Evolutionary conservation across 2,797 vertebrate genomes (phyloP).

Genomic region (Dendrocincla tyrannina): DNA sequence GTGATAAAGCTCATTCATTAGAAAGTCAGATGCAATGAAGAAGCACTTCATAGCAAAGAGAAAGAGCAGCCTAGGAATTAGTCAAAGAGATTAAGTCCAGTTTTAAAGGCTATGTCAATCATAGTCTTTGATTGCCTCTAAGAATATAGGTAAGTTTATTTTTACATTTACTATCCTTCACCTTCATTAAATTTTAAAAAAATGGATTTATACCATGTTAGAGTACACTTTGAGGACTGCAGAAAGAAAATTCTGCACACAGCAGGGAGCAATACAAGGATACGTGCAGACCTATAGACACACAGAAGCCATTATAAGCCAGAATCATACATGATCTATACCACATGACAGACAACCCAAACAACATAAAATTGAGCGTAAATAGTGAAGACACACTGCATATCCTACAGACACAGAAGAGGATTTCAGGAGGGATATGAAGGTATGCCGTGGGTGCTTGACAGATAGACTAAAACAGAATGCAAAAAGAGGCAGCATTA

Average conservation of each 20-base stretch:
- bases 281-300: neutral
- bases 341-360: neutral
- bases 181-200: neutral
- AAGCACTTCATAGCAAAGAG: neutral
- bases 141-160: neutral
- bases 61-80: conserved; percentile 1
- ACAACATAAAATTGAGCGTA: neutral
- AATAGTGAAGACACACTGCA: neutral
- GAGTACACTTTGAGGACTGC: neutral
- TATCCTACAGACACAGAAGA: neutral
- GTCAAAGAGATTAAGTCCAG: neutral
- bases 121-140: neutral
- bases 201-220: neutral
- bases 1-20: conserved; percentile 29
- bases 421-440: conserved; percentile 15
- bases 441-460: conserved; percentile 14
- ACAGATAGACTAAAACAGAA: conserved; percentile 33
- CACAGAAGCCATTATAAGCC: neutral
- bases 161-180: neutral
- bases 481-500: neutral
- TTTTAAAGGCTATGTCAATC: neutral
- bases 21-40: neutral
- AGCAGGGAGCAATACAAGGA: neutral
- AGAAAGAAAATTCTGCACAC: neutral
- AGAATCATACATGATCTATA: neutral